These are phyloP conservation scores for Drosophila anomalipes DNA, from an alignment of 2,888 invertebrate species.

Conservation along the genomic window DNA sequence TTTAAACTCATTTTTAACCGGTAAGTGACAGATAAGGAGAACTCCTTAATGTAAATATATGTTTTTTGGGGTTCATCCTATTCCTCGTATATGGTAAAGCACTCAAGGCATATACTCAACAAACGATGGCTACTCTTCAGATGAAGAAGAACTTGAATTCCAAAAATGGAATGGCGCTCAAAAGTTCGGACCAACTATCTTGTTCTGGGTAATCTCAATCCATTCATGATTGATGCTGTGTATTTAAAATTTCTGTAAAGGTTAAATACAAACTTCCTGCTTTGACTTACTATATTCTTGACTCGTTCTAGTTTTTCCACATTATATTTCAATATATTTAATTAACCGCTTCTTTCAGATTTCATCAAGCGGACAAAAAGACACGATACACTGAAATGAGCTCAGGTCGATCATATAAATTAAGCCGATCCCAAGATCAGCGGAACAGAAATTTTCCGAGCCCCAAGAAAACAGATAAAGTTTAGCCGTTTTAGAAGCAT, in stretches of 20 bases:
- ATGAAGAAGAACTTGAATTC: constrained; percentile 62
- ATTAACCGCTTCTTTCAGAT: not conserved
- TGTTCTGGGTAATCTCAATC: constrained; percentile 47
- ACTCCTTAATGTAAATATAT: not conserved
- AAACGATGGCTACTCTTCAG: constrained; percentile 22
- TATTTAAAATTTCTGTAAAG: not conserved
- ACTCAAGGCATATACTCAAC: constrained; percentile 35
- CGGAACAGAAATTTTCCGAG: not conserved
- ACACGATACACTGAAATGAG: not conserved
- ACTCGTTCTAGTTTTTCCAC: not conserved
- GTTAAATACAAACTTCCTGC: not conserved
- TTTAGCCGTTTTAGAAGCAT: no score
- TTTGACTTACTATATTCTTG: not conserved
- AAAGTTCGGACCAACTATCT: constrained; percentile 34
- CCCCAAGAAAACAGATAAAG: not conserved
- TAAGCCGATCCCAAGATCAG: not conserved
- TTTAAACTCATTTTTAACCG: constrained; percentile 47
- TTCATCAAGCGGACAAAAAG: not conserved
- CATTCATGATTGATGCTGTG: not conserved
- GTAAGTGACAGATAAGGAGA: constrained; percentile 42
- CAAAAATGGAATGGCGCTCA: constrained; percentile 32
- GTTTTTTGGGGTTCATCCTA: constrained; percentile 13
- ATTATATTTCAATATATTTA: not conserved
- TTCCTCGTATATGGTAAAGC: constrained; percentile 35
- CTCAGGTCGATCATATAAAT: not conserved